Conservation (phyloP, 2,113 vertebrate species). For the Colinus virginianus region DNA sequence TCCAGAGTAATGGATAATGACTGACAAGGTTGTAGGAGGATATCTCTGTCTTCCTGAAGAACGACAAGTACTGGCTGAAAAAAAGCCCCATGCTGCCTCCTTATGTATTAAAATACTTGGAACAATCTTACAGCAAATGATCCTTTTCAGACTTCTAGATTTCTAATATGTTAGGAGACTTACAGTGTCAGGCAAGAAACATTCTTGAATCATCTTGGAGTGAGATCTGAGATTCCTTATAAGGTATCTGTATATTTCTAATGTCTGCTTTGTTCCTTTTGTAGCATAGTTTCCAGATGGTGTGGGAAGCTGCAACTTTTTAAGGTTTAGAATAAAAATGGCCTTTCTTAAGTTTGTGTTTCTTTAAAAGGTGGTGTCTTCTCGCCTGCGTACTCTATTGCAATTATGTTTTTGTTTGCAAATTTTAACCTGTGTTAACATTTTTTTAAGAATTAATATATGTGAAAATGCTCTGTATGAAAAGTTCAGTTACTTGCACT, state of each 20-base stretch:
- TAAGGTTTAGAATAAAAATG: background rate
- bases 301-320: background rate
- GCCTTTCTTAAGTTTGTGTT: background rate
- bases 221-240: slow-evolving; percentile 46
- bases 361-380: background rate
- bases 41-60: background rate
- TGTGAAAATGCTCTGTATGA: background rate
- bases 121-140: background rate
- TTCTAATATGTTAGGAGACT: background rate
- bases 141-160: background rate
- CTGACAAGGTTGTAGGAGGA: background rate
- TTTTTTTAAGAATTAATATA: background rate
- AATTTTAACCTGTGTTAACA: background rate
- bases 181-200: background rate
- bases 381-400: background rate
- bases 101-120: background rate
- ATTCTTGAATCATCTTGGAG: slow-evolving; percentile 28
- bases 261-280: slow-evolving; percentile 30
- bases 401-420: background rate
- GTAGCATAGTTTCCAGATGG: slow-evolving; percentile 8
- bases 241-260: slow-evolving; percentile 49
- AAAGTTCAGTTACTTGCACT: background rate
- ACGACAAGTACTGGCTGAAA: background rate
- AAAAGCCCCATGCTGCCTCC: background rate
- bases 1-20: background rate